Evolutionary conservation across 2,888 invertebrate genomes (phyloP).

Genomic region (Physocephala rufipes): DNA sequence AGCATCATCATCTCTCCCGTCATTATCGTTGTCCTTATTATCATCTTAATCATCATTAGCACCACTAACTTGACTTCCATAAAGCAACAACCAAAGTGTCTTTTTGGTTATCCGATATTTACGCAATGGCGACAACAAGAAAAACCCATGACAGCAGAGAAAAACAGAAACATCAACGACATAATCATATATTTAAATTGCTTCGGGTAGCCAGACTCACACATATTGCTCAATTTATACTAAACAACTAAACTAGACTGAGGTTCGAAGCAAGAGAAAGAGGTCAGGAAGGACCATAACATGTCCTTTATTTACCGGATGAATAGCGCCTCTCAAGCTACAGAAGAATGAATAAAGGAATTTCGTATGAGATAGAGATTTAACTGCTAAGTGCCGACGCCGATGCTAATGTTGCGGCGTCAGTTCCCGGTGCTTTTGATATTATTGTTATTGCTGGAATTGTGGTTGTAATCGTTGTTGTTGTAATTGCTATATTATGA

Average conservation of each 20-base stretch:
- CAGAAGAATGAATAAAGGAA: not conserved
- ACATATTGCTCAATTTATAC: constrained; percentile 4
- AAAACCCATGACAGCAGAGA: too few species aligned
- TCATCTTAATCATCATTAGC: too few species aligned
- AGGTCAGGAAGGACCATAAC: not conserved
- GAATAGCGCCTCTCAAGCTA: not conserved
- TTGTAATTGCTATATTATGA: not conserved
- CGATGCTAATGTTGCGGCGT: constrained; percentile 1
- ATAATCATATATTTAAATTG: constrained; percentile 62
- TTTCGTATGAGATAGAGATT: not conserved
- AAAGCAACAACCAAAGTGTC: not conserved
- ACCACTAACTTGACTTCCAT: too few species aligned
- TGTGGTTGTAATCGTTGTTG: not conserved
- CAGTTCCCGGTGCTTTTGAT: not conserved
- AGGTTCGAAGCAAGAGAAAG: not conserved
- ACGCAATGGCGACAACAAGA: constrained; percentile 1
- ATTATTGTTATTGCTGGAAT: not conserved
- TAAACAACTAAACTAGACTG: not conserved
- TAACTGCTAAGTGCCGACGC: constrained; percentile 6
- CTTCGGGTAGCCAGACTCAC: constrained; percentile 40
- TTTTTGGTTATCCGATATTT: not conserved
- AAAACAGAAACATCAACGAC: constrained; percentile 48
- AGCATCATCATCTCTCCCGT: too few species aligned
- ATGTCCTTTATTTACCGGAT: constrained; percentile 24
- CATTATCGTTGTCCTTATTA: too few species aligned